Evolutionary conservation across 1,140 invertebrate genomes (phyloP).

Genomic region (Heliconius melpomene): DNA sequence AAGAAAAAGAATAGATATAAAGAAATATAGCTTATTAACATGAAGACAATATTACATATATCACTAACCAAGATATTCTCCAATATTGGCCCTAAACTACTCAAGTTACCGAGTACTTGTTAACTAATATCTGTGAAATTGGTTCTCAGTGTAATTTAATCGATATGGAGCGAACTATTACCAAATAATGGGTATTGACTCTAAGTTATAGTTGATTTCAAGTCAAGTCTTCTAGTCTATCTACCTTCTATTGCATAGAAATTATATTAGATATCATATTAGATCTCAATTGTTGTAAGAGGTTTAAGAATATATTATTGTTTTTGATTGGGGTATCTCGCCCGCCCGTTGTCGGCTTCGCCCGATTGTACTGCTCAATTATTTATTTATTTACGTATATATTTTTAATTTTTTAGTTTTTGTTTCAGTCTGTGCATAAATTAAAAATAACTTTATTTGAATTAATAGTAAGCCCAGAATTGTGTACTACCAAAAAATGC

Average conservation of each 20-base stretch:
- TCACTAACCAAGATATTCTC: background rate
- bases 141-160: slow-evolving; percentile 7
- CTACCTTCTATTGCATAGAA: background rate
- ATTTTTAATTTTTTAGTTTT: no score
- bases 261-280: no score
- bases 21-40: accelerated
- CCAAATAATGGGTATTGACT: background rate
- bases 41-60: background rate
- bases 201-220: background rate
- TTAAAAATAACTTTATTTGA: no score
- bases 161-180: background rate
- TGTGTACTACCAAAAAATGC: background rate
- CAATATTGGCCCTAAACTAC: background rate
- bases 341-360: no score
- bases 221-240: background rate
- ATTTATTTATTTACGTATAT: no score
- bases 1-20: background rate
- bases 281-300: no score
- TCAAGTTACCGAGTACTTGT: slow-evolving; percentile 5
- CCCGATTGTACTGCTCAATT: no score
- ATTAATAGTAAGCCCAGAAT: no score
- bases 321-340: no score
- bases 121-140: slow-evolving; percentile 13
- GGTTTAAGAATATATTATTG: no score
- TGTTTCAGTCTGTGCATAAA: no score